These are phyloP conservation scores for Cetonia aurata DNA, from an alignment of 2,888 invertebrate species.

Conservation along the genomic window DNA sequence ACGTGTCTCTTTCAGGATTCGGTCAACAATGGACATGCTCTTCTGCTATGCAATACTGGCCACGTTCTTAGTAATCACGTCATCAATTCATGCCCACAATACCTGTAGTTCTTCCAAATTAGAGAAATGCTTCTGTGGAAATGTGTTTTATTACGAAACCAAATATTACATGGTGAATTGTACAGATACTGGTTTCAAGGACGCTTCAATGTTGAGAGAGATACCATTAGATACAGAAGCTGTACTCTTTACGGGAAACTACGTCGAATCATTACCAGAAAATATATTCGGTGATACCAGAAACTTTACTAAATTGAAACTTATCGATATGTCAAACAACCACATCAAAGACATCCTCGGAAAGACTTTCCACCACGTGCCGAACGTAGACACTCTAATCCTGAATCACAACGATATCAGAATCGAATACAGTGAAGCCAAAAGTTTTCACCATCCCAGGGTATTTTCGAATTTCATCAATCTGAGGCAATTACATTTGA, in stretches of 20 bases:
- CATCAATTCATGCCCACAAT: constrained; percentile 36
- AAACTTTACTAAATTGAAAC: constrained; percentile 70
- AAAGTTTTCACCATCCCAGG: constrained; percentile 75
- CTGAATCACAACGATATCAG: constrained; percentile 80
- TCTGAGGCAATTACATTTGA: constrained; percentile 78
- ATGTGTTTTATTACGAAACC: constrained; percentile 67
- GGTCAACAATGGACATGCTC: constrained; percentile 11
- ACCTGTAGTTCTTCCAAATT: constrained; percentile 56
- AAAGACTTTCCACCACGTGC: constrained; percentile 81
- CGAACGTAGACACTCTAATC: constrained; percentile 75
- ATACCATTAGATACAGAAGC: constrained; percentile 77
- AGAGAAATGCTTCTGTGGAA: constrained; percentile 71
- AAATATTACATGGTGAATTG: constrained; percentile 78
- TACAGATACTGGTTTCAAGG: constrained; percentile 73
- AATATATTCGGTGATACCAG: constrained; percentile 78
- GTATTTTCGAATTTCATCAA: constrained; percentile 79
- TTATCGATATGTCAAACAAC: constrained; percentile 82
- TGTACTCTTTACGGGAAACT: constrained; percentile 80
- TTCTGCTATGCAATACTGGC: constrained; percentile 1
- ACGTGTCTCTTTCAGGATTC: constrained; percentile 2
- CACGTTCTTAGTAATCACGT: background rate
- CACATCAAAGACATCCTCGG: constrained; percentile 78
- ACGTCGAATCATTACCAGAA: constrained; percentile 74
- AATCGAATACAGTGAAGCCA: constrained; percentile 69
- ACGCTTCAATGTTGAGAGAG: constrained; percentile 71